Evolutionary conservation across 2,113 vertebrate species (phyloP).

Genomic region (Cepphus grylle): DNA sequence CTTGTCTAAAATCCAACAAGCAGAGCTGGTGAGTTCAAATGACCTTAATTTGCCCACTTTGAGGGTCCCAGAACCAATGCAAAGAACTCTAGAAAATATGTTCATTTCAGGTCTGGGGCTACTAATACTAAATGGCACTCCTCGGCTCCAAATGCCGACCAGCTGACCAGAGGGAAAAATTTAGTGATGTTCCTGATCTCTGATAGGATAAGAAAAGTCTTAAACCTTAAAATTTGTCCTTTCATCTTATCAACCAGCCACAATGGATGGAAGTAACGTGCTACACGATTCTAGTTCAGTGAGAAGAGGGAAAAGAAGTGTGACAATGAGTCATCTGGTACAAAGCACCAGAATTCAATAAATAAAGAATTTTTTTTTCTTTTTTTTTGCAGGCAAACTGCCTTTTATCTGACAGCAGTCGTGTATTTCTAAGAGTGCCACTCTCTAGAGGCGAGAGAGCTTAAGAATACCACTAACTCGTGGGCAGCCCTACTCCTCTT

Average conservation of each 20-base stretch:
- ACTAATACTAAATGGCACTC: neutral
- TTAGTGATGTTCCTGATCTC: neutral
- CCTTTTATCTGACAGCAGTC: conserved; percentile 23
- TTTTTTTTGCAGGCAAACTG: neutral
- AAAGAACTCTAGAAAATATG: neutral
- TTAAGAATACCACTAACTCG: neutral
- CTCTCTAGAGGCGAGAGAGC: conserved; percentile 8
- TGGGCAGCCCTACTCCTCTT: neutral
- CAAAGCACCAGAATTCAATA: conserved; percentile 38
- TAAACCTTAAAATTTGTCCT: neutral
- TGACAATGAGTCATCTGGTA: conserved; percentile 46
- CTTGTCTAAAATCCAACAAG: neutral
- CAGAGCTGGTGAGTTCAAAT: neutral
- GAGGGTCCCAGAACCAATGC: neutral
- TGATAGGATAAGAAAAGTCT: neutral
- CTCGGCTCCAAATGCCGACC: neutral
- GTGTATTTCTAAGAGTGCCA: neutral
- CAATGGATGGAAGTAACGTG: neutral
- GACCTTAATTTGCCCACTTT: neutral
- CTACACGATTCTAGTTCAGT: neutral
- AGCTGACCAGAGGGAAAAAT: neutral
- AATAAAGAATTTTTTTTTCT: neutral
- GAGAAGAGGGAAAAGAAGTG: neutral
- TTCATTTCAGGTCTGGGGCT: neutral
- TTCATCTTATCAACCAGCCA: neutral